Base-by-base conservation (phyloP, 2,888 invertebrate species). In the Clunio marinus region DNA sequence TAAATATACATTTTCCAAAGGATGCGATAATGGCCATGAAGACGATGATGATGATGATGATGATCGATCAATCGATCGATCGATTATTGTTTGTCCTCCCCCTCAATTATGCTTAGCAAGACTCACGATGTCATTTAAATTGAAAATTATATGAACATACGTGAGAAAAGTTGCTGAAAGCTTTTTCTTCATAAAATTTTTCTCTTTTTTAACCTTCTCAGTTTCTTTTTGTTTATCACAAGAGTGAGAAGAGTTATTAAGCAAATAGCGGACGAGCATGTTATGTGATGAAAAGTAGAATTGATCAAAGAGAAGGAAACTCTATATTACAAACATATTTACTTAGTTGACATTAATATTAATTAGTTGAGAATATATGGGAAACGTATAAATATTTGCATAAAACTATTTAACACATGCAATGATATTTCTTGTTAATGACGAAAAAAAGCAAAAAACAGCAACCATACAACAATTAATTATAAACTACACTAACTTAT, bases 371-470 rank as follows among this genome's bases (percentile, higher is more conserved):
- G n/a, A 27, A 57, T 57, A 57, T 57, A 57, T 25, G 57, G 20
- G 24, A 51, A 51, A 17, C 51, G 51, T 51, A 51, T 51, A 20
- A 57, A 55, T 66, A 66, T 66, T 66, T 66, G 66, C 66, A 66
- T 66, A 66, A 66, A 66, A 66, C 66, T 66, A 66, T 66, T 51
- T 66, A 66, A 66, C 66, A 65, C 63, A 66, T 66, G 66, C 66
- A 66, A 63, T 55, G 27, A 55, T 55, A 46, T 63, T 46, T 32
- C 4, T 10, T 46, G 45, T 63, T 63, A 27, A 37, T 63, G 45
- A 45, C 25, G 3, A 51, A 17, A 22, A 51, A 25, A 46, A 25
- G 24, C 24, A 46, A 24, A 37, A 35, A 37, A n/a, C 37, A 37
- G 32, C 62, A 41, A 63, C 59, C 32, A 59, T 46, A 37, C 41